These are phyloP conservation scores for Peromyscus californicus DNA, from an alignment of 2,113 vertebrate genomes.

Conservation along the genomic window DNA sequence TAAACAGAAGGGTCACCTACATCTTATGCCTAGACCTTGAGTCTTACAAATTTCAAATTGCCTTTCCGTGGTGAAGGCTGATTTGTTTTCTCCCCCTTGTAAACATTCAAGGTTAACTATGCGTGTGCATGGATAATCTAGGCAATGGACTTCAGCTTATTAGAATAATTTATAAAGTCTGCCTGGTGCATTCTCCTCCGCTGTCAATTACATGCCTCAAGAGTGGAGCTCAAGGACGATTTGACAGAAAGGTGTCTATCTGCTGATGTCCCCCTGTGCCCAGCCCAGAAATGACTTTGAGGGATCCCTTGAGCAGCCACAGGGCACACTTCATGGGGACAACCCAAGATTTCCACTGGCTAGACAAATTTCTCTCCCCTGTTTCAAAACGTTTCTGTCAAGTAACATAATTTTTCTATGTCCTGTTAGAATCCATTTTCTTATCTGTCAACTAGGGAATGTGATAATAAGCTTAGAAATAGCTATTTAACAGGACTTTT, in stretches of 20 bases:
- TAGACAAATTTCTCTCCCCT: not conserved
- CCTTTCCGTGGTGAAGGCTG: not conserved
- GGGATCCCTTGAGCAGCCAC: not conserved
- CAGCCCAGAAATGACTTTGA: not conserved
- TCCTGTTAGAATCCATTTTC: not conserved
- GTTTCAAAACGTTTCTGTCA: not conserved
- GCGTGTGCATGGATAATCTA: slow-evolving; percentile 22
- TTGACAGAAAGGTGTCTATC: not conserved
- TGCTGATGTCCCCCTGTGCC: not conserved
- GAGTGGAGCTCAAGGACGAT: not conserved
- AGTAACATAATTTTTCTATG: not conserved
- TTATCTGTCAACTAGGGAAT: not conserved
- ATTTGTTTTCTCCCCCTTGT: slow-evolving; percentile 60
- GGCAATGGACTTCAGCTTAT: slow-evolving; percentile 39
- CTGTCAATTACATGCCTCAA: slow-evolving; percentile 11
- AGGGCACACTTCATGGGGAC: not conserved
- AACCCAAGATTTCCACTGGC: not conserved
- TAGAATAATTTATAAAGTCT: slow-evolving; percentile 56
- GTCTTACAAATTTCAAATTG: slow-evolving; percentile 55
- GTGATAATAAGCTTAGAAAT: not conserved
- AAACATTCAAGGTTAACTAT: slow-evolving; percentile 38
- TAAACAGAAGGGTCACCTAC: not conserved
- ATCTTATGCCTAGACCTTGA: not conserved
- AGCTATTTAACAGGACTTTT: not conserved
- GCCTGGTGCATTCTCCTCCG: not conserved